Conservation (phyloP, 53 echinoderm and acorn worm genomes). For the Crossaster papposus region DNA sequence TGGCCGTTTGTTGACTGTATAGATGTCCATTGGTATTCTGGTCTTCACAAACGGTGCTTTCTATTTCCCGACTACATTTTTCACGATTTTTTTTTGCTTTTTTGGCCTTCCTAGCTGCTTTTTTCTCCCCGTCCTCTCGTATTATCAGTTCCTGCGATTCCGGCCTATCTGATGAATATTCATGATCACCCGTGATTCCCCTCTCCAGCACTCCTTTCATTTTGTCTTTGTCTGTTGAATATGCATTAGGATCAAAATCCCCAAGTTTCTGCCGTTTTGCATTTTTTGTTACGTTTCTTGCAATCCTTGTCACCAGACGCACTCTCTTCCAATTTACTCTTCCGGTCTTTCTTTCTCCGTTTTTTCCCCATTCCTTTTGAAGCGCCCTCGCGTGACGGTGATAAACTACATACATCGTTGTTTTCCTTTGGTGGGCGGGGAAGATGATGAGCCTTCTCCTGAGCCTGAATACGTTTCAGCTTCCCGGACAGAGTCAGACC, state of each 20-base stretch:
- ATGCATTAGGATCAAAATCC: not conserved
- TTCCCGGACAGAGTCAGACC: slow-evolving; percentile 88
- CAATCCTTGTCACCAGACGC: not conserved
- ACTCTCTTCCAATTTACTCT: not conserved
- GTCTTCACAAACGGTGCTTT: not conserved
- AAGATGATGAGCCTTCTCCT: slow-evolving; percentile 55
- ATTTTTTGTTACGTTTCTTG: not conserved
- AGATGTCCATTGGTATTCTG: not conserved
- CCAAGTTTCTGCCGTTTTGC: not conserved
- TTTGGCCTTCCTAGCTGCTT: not conserved
- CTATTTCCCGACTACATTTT: not conserved
- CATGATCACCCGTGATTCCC: not conserved
- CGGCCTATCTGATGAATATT: slow-evolving; percentile 18
- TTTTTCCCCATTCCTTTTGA: not conserved
- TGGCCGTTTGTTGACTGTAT: not conserved
- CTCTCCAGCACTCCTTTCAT: not conserved
- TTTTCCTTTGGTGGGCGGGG: not conserved
- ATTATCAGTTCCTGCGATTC: not conserved
- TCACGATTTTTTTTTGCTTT: slow-evolving; percentile 16
- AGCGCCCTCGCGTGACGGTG: not conserved
- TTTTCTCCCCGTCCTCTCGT: not conserved
- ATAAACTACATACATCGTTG: not conserved
- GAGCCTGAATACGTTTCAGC: slow-evolving; percentile 84
- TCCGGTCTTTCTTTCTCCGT: slow-evolving; percentile 36
- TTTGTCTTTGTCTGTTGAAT: slow-evolving; percentile 14